phyloP scores from a whole-genome alignment of 1,140 invertebrate species.

The Plutomurus gul region DNA sequence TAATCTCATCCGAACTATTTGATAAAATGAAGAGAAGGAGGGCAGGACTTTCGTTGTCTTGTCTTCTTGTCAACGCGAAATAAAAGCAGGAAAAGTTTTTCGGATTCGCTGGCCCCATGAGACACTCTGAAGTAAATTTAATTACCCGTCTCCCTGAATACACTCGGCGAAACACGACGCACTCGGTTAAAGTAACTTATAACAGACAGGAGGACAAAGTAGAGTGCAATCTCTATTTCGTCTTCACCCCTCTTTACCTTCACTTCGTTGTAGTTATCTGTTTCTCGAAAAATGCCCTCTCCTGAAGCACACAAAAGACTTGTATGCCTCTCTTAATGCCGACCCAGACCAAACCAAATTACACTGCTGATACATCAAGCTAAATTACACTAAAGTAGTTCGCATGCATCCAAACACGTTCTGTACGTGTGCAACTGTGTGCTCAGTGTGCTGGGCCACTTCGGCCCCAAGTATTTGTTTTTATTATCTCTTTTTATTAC shows the following conservation, averaged over 20 bases:
- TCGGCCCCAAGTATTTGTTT: no score
- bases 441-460: no score
- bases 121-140: constrained; percentile 15
- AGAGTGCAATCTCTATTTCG: constrained; percentile 10
- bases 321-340: not conserved
- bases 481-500: no score
- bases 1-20: not conserved
- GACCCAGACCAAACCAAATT: not conserved
- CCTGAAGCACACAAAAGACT: not conserved
- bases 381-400: not conserved
- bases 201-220: constrained; percentile 4
- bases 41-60: constrained; percentile 25
- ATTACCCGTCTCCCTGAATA: constrained; percentile 30
- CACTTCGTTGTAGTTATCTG: not conserved
- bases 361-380: not conserved
- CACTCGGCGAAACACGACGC: not conserved
- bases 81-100: constrained; percentile 28
- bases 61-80: constrained; percentile 21
- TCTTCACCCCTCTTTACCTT: not conserved
- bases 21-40: constrained; percentile 13
- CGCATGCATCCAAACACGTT: not conserved
- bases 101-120: constrained; percentile 27
- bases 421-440: no score
- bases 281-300: not conserved
- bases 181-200: constrained; percentile 10